A percentile compares a stretch with the other conserved stretches of the same genome.
phyloP scores from a whole-genome alignment of 2,113 vertebrate genomes.

The Vimba vimba region DNA sequence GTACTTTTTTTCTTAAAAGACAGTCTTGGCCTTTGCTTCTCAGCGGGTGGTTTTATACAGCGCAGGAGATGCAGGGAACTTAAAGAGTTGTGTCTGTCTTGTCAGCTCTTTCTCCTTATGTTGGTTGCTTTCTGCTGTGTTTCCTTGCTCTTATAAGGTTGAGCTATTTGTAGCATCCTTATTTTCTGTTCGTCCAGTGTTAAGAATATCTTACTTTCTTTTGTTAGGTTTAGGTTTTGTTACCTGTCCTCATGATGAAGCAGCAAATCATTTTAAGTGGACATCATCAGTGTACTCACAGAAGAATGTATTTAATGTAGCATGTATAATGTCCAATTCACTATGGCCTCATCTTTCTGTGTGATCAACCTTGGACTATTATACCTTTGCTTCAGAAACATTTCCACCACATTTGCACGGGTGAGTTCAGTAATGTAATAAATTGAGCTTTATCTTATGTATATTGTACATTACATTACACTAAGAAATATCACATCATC shows the following conservation, averaged over 20 bases:
- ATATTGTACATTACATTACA: background rate
- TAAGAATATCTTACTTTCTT: background rate
- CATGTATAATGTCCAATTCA: constrained; percentile 33
- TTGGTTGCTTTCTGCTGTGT: constrained; percentile 4
- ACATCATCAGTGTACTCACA: constrained; percentile 1
- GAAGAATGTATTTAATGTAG: constrained; percentile 11
- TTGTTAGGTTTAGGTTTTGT: background rate
- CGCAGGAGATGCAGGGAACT: constrained; percentile 1
- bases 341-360: constrained; percentile 7
- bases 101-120: constrained; percentile 11
- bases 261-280: background rate
- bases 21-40: constrained; percentile 10
- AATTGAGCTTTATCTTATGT: background rate
- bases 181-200: background rate
- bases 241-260: background rate
- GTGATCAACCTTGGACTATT: background rate
- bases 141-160: background rate
- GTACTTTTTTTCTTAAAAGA: background rate
- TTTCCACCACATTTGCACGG: background rate
- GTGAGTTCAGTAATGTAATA: constrained; percentile 1
- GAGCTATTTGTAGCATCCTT: constrained; percentile 11
- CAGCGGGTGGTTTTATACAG: constrained; percentile 8
- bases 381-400: background rate
- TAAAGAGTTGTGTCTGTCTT: constrained; percentile 30
- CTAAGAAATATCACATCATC: background rate